A percentile compares a stretch with the other conserved stretches of the same genome.
Evolutionary conservation across 2,888 invertebrate genomes (phyloP).

Genomic region (Conops quadrifasciatus): DNA sequence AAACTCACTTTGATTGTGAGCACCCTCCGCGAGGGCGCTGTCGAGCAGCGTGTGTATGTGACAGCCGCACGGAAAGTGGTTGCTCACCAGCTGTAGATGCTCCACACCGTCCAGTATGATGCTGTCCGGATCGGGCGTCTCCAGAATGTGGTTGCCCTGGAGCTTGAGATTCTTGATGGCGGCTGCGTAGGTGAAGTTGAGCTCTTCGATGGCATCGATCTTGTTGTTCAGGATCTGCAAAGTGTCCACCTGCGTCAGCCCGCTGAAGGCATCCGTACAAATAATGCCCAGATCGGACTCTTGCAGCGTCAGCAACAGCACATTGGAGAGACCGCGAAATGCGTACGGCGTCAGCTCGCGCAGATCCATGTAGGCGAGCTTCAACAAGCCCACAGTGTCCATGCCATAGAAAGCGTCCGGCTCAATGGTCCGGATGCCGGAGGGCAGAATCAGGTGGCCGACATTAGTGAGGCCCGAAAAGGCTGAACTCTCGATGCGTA

Average conservation of each 20-base stretch:
- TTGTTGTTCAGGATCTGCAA: constrained; percentile 85
- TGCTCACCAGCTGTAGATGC: constrained; percentile 76
- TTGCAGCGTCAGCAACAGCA: constrained; percentile 78
- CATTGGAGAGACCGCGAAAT: constrained; percentile 79
- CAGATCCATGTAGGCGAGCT: constrained; percentile 85
- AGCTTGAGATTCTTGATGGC: constrained; percentile 77
- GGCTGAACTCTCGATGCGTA: constrained; percentile 81
- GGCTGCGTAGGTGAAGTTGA: constrained; percentile 76
- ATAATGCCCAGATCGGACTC: constrained; percentile 84
- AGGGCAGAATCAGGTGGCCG: constrained; percentile 83
- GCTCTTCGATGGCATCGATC: constrained; percentile 81
- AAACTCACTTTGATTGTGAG: constrained; percentile 71
- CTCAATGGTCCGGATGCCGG: constrained; percentile 79
- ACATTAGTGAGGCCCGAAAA: constrained; percentile 87
- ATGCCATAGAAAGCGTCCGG: constrained; percentile 83
- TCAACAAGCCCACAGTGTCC: constrained; percentile 82
- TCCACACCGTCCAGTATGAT: constrained; percentile 78
- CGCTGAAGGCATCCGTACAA: constrained; percentile 78
- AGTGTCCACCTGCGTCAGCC: constrained; percentile 75
- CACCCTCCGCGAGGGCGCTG: constrained; percentile 77
- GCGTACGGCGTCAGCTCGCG: constrained; percentile 75
- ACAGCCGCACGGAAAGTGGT: constrained; percentile 89
- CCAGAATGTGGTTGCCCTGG: constrained; percentile 84
- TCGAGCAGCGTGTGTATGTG: constrained; percentile 80
- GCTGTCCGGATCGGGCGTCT: constrained; percentile 75